Base-by-base conservation (phyloP, 2,888 invertebrate genomes). In the Andrena camellia region DNA sequence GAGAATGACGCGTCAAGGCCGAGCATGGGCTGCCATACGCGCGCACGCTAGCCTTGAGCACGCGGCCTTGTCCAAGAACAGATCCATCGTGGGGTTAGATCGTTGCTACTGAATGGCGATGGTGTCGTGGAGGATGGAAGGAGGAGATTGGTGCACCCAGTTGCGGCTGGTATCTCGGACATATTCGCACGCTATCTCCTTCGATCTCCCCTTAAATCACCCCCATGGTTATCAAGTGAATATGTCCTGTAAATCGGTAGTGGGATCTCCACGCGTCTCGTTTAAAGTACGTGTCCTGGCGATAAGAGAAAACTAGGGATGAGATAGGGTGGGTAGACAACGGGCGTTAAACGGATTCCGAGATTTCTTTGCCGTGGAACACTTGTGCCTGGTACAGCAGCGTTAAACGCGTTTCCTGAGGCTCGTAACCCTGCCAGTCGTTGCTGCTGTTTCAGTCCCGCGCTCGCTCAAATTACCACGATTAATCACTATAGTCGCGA, bases 401-500 rank as follows among this genome's bases (percentile, higher is more conserved):
- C 68, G 69, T 80, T 67, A 67, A 81, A 67, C 62, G 67, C 68
- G 59, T 54, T 42, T 62, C 52, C 35, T 23, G 59, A 17, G 50
- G 70, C 52, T 31, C 54, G 68, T 72, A 81, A 81, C 48, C 66
- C 66, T 77, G 81, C 62, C 77, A 67, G 77, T 64, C 69, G 62
- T 57, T 59, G 71, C 35, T 64, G 70, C 69, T 54, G 75, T 83
- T 83, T 81, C 87, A 76, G 76, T 66, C 73, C 73, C 68, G 50
- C 50, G 77, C 52, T 64, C 71, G 73, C 60, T 64, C 79, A 59
- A 78, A 85, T 85, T 81, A 81, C 78, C 73, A 68, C 85, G 80
- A 87, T 87, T 87, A 87, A 85, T 87, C 87, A 83, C 87, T 69
- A 78, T 76, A 84, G 81, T 73, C 70, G 80, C 85, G 85, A 70